A percentile compares a stretch with the other conserved stretches of the same genome.
Conservation (phyloP, 2,113 vertebrate species). For the Platichthys flesus region DNA sequence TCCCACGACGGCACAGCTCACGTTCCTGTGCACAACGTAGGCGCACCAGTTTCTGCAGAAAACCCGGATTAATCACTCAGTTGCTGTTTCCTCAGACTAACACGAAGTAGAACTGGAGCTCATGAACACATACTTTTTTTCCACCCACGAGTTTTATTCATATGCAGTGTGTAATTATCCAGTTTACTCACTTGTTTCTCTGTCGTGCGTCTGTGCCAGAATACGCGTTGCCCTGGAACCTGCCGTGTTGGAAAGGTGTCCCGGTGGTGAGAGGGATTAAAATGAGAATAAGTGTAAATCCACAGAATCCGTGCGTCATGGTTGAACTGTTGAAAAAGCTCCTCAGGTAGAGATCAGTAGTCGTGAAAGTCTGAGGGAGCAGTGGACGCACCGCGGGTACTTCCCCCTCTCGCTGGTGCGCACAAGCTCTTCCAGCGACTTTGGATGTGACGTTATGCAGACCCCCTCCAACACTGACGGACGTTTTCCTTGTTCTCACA, state of each 20-base stretch:
- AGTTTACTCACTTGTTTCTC: constrained; percentile 80
- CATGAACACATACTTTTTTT: no score
- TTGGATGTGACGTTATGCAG: constrained; percentile 63
- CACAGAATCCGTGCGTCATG: constrained; percentile 39
- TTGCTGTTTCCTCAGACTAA: neutral
- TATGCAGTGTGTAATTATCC: neutral
- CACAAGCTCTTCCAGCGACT: constrained; percentile 25
- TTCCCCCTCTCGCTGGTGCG: constrained; percentile 25
- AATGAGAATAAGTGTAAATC: constrained; percentile 36
- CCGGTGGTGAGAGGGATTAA: constrained; percentile 61
- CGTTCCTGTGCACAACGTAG: constrained; percentile 92
- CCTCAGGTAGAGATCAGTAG: neutral
- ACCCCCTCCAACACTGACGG: constrained; percentile 49
- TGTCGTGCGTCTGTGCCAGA: constrained; percentile 68
- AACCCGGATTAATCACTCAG: neutral
- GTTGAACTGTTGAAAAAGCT: neutral
- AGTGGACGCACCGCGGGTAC: constrained; percentile 15
- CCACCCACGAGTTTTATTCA: neutral
- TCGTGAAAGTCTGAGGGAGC: constrained; percentile 3
- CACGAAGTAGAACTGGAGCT: neutral
- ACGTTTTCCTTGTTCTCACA: constrained; percentile 5
- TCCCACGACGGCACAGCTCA: constrained; percentile 91
- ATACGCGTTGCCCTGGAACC: constrained; percentile 73
- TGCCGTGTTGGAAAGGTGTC: constrained; percentile 71
- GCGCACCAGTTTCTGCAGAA: constrained; percentile 94